Evolutionary conservation across 1,140 invertebrate genomes (phyloP).

Genomic region (Periplaneta americana): DNA sequence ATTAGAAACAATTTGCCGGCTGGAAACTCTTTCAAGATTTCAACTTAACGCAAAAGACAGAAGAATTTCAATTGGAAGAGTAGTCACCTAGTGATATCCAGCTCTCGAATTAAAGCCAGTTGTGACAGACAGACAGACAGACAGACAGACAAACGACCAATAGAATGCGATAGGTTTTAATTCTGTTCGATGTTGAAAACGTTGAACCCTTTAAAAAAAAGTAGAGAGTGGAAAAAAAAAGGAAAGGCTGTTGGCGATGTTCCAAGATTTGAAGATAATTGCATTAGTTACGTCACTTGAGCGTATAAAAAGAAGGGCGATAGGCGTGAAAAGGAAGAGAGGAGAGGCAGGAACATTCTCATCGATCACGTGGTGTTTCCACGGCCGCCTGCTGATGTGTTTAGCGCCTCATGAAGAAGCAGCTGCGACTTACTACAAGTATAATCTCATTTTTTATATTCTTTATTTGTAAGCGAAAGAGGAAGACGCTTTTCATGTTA

Average conservation of each 20-base stretch:
- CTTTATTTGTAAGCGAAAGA: neutral
- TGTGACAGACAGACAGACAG: neutral
- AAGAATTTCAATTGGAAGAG: neutral
- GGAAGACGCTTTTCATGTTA: neutral
- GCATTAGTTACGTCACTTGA: neutral
- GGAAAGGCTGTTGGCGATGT: neutral
- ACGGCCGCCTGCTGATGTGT: neutral
- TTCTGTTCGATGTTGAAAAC: neutral
- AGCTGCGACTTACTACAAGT: neutral
- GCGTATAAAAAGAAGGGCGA: neutral
- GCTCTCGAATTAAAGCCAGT: neutral
- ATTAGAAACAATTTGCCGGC: neutral
- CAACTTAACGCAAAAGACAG: neutral
- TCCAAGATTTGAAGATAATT: neutral
- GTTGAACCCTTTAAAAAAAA: neutral
- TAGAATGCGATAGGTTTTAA: neutral
- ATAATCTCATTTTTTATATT: neutral
- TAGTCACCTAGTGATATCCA: neutral
- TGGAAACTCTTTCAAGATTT: neutral
- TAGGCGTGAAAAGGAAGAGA: neutral
- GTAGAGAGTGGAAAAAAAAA: neutral
- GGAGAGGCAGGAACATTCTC: neutral
- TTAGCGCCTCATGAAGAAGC: neutral
- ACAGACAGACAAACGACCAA: neutral
- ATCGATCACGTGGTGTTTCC: neutral